A percentile compares a stretch with the other conserved stretches of the same genome.
Conservation (phyloP, 2,888 invertebrate species). For the Cheilosia pagana region DNA sequence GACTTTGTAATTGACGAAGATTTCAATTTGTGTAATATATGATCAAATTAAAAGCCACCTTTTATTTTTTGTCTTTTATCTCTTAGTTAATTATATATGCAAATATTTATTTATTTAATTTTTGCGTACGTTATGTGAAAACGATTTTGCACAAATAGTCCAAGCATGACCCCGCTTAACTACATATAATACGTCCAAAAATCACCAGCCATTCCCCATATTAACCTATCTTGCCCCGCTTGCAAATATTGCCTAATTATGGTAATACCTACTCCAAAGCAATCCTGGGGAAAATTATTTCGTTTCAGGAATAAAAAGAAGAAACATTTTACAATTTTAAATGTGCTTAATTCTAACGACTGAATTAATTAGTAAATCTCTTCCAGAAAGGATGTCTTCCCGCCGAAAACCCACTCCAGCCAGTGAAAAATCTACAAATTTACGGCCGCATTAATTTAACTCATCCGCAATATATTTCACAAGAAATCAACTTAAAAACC, state of each 20-base stretch:
- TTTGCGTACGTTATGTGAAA: too few species aligned
- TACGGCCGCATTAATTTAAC: slow-evolving; percentile 70
- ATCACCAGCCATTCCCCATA: too few species aligned
- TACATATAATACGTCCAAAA: too few species aligned
- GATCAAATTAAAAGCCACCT: too few species aligned
- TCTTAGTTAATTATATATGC: too few species aligned
- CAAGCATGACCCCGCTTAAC: too few species aligned
- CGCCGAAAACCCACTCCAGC: slow-evolving; percentile 15
- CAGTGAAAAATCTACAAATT: slow-evolving; percentile 55
- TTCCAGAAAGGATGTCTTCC: slow-evolving; percentile 28
- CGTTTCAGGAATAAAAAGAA: slow-evolving; percentile 8
- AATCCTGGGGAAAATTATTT: slow-evolving; percentile 1
- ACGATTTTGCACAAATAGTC: too few species aligned
- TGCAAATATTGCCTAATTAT: slow-evolving; percentile 26
- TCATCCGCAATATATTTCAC: slow-evolving; percentile 67
- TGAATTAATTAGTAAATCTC: slow-evolving; percentile 62
- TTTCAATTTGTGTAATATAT: too few species aligned
- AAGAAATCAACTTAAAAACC: slow-evolving; percentile 68
- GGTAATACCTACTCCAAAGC: slow-evolving; percentile 10
- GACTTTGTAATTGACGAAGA: too few species aligned
- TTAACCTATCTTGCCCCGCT: neutral
- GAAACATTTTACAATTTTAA: slow-evolving; percentile 30
- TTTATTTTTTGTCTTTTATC: too few species aligned
- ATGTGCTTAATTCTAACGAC: slow-evolving; percentile 58
- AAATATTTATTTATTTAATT: too few species aligned